Base-by-base conservation (phyloP, 1,140 invertebrate species). In the Chironomus striatipennis region DNA sequence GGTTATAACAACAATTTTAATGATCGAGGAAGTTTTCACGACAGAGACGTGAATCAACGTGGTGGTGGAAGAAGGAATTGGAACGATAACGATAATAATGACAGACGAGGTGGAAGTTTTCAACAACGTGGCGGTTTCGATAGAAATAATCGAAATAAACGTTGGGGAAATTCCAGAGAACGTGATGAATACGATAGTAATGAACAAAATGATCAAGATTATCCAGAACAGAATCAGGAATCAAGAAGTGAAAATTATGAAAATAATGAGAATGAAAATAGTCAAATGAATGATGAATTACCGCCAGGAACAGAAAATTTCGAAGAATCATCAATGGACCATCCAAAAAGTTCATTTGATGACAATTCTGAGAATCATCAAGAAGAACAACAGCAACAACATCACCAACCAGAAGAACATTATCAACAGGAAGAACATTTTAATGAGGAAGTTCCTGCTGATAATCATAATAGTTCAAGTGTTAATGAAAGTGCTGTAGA, bases 31-130 rank as follows among this genome's bases (percentile, higher is more conserved):
- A 78, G 79, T 76, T 79, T 85, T 70, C 79, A 81, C 21, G 57
- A 77, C 72, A 74, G 81, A 79, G 43, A 77, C 75, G 21, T 76
- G 67, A 77, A 78, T 64, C 81, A 84, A 75, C 80, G 84, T 70
- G 84, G 83, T 73, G 80, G 80, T 64, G 83, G 84, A 57, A 79
- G 81, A 0, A 78, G 80, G 43, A 78, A 79, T 42, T 79, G 81
- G 24, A 79, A 82, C 6, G 83, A 84, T 10, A 77, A 82, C 15
- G 81, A 84, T 4, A 78, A 81, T n/a, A 81, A 83, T 42, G 77
- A 82, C 7, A 77, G 79, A 75, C 77, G 81, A 12, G 47, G 74
- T 24, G 80, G 80, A 74, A 74, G 77, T 42, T 74, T 43, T 4
- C 42, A 47, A 47, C 73, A 17, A 10, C 20, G 15, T 20, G 43